Evolutionary conservation across 2,797 vertebrate genomes (phyloP), one percentile per base, ranked within the genome.

Genomic region (Pteronotus mesoamericanus): DNA sequence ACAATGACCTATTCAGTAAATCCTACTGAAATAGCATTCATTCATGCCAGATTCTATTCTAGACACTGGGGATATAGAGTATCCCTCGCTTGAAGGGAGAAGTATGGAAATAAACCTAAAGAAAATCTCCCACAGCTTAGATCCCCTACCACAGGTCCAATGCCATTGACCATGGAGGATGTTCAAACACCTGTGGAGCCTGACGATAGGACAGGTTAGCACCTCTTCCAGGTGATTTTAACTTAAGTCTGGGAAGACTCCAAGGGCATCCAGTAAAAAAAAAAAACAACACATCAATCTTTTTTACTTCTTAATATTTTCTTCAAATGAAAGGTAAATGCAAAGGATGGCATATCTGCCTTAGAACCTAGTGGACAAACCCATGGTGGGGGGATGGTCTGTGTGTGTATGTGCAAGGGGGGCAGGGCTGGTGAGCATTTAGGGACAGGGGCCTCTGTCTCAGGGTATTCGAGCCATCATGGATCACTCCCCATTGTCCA

Each of bases 351-450:
- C 2, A 22, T 19, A 39, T 83, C 24, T 88, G 75, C 37, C 9
- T 42, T 18, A 66, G 93, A 39, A 14, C 11, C 15, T 3, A 59
- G 53, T 14, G 34, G 51, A 48, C 21, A 89, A n/a, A 69, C 22
- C 34, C 32, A 9, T 1, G 22, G 37, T 22, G n/a, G 59, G 66
- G 24, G 34, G n/a, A n/a, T n/a, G n/a, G 5, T 46, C 12, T 24
- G 53, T 2, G 19, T 19, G 1, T 1, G 0, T 9, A n/a, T 46
- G 12, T 2, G 14, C 0, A 29, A 2, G 6, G 9, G 0, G 0
- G 11, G 53, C 11, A 26, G 61, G 18, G 0, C 12, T 26, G 37
- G 37, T 55, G 32, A 71, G 29, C 5, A 61, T 42, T 46, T 74
- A 55, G 16, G 34, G 59, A 15, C 7, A 44, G 26, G 19, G 37